Percentiles rank a stretch among this genome's conserved stretches.
These are phyloP conservation scores for Hestina assimilis DNA, from an alignment of 1,140 invertebrate species.

Conservation along the genomic window DNA sequence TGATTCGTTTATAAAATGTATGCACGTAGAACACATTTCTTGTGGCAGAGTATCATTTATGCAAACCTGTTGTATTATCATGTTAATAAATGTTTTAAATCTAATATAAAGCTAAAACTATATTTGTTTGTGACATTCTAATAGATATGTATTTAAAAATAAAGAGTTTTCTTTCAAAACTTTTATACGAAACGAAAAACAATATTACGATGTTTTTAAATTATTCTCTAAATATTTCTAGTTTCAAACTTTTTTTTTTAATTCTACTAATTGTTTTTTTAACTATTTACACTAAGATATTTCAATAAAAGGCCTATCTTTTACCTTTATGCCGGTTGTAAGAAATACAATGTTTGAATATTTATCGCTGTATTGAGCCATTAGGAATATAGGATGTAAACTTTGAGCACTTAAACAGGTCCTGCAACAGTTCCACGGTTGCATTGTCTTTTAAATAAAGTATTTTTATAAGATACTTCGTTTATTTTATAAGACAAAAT, in stretches of 20 bases:
- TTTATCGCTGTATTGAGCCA: constrained; percentile 44
- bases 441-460: constrained; percentile 24
- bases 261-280: background rate
- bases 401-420: constrained; percentile 41
- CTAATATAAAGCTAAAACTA: too few relatives aligned
- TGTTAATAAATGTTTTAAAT: too few relatives aligned
- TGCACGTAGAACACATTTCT: constrained; percentile 51
- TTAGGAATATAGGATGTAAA: constrained; percentile 49
- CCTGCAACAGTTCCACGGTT: constrained; percentile 50
- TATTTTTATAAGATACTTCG: background rate
- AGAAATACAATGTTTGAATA: constrained; percentile 44
- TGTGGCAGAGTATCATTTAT: constrained; percentile 51
- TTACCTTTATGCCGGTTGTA: constrained; percentile 55
- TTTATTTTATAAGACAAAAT: background rate
- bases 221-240: too few relatives aligned
- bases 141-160: too few relatives aligned
- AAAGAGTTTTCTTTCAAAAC: too few relatives aligned
- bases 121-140: too few relatives aligned
- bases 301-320: background rate
- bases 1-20: constrained; percentile 53
- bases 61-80: constrained; percentile 38
- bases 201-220: background rate
- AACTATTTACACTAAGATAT: background rate
- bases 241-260: too few relatives aligned
- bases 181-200: too few relatives aligned